Evolutionary conservation across 2,113 vertebrate genomes (phyloP).

Genomic region (Struthio camelus): DNA sequence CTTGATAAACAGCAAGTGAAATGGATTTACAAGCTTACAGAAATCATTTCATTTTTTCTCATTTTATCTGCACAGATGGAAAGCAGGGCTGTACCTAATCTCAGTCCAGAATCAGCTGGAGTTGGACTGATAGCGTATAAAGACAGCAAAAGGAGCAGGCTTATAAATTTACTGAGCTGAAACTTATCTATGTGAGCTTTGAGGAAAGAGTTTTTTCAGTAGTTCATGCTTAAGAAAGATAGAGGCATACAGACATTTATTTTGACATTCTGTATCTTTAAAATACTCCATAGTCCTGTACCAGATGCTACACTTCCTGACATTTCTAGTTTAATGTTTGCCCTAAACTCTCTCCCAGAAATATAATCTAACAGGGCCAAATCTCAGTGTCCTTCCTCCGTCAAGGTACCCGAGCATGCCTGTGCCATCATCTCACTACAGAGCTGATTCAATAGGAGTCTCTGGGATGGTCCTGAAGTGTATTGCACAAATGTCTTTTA

Average conservation of each 20-base stretch:
- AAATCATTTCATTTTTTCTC: constrained; percentile 35
- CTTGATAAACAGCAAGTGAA: constrained; percentile 20
- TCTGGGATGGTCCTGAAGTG: neutral
- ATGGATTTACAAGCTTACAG: neutral
- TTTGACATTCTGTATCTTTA: constrained; percentile 28
- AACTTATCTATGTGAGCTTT: neutral
- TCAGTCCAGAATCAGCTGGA: constrained; percentile 58
- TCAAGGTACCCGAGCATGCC: neutral
- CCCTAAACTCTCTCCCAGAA: neutral
- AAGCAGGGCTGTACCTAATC: constrained; percentile 48
- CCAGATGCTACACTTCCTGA: constrained; percentile 15
- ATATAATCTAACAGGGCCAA: neutral
- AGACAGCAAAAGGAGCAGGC: constrained; percentile 33
- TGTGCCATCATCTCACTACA: neutral
- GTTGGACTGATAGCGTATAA: neutral
- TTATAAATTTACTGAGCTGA: neutral
- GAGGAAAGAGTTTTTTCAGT: constrained; percentile 4
- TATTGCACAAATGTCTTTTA: neutral
- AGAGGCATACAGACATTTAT: constrained; percentile 4
- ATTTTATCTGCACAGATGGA: constrained; percentile 47
- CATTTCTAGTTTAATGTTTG: neutral
- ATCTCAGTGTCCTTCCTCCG: neutral
- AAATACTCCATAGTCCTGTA: constrained; percentile 12
- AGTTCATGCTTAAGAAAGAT: constrained; percentile 27
- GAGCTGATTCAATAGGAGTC: rapidly evolving